Evolutionary conservation across 2,888 invertebrate species (phyloP).

Genomic region (Cryptophagus acutangulus): DNA sequence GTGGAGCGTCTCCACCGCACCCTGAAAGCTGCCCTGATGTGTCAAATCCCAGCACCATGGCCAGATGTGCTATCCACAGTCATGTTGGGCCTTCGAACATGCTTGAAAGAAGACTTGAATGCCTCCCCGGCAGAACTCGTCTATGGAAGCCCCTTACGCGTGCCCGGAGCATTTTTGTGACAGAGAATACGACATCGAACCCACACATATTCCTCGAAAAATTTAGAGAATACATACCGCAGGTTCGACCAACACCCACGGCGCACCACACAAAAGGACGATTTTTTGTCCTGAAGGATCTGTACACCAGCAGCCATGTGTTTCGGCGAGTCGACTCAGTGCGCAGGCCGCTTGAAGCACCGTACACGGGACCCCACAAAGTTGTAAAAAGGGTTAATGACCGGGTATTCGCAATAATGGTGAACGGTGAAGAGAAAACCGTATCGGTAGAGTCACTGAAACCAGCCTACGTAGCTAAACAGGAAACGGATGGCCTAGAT

Average conservation of each 20-base stretch:
- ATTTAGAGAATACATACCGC: conserved; percentile 8
- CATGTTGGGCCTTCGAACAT: conserved; percentile 7
- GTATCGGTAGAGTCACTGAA: conserved; percentile 25
- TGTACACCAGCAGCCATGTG: conserved; percentile 21
- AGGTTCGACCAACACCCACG: conserved; percentile 11
- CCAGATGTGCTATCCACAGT: conserved; percentile 13
- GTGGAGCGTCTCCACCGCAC: conserved; percentile 18
- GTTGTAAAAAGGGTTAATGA: conserved; percentile 15
- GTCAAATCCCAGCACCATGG: conserved; percentile 15
- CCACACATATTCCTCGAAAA: too few relatives aligned
- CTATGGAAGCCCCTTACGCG: conserved; percentile 30
- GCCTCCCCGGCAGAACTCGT: conserved; percentile 31
- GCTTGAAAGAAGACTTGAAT: conserved; percentile 5
- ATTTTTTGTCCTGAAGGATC: conserved; percentile 15
- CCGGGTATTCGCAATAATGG: conserved; percentile 17
- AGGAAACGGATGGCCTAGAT: not conserved
- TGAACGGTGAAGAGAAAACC: conserved; percentile 12
- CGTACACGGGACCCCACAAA: conserved; percentile 25
- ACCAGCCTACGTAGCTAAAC: conserved; percentile 19
- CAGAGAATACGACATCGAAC: too few relatives aligned
- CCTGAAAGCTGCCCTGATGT: conserved; percentile 1
- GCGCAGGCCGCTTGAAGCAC: conserved; percentile 21
- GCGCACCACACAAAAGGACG: conserved; percentile 8
- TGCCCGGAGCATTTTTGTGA: conserved; percentile 30
- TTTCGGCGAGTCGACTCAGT: conserved; percentile 27